Evolutionary conservation across 2,113 vertebrate genomes (phyloP), one percentile per base, ranked within the genome.

Genomic region (Cyanoramphus novaezelandiae): DNA sequence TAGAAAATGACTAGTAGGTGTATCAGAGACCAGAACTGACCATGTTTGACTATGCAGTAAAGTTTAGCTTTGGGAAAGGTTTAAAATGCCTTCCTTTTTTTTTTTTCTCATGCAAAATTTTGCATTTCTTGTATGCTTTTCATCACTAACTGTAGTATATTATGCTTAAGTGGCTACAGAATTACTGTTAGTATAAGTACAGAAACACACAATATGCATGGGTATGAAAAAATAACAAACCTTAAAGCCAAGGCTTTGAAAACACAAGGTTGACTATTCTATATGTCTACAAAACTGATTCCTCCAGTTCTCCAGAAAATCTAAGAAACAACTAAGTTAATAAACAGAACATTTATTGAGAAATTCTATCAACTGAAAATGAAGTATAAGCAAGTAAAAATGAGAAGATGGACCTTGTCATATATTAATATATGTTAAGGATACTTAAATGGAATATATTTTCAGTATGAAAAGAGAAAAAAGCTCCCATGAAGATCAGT

Each of bases 101-200:
- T 21, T 1, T 9, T 35, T 8, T 13, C 13, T 41, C 41, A 0
- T 20, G 18, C 19, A 57, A 33, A 57, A 57, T 57, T 8, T 72
- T 71, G 3, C 0, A 41, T 88, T 68, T 57, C 37, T 64, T 67
- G 4, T 21, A 64, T 39, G 11, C 1, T 49, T 1, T 88, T 90
- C 20, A 63, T 74, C 7, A 17, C 31, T 86, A 65, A 53, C 9
- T 41, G 29, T 19, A 53, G 15, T 21, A 49, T 71, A 84, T 35
- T 60, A 41, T 25, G 23, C 14, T 63, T 63, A 55, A 67, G 43
- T 37, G 7, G 17, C 78, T 67, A 59, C 7, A 50, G 57, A 83
- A 49, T 67, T 53, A 69, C 4, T 37, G 75, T 64, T 88, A 21
- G 19, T 70, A 33, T 69, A n/a, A 80, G 64, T 57, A 76, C 27